Conservation (phyloP, 2,113 vertebrate species). For the Erythrocercus mccallii region DNA sequence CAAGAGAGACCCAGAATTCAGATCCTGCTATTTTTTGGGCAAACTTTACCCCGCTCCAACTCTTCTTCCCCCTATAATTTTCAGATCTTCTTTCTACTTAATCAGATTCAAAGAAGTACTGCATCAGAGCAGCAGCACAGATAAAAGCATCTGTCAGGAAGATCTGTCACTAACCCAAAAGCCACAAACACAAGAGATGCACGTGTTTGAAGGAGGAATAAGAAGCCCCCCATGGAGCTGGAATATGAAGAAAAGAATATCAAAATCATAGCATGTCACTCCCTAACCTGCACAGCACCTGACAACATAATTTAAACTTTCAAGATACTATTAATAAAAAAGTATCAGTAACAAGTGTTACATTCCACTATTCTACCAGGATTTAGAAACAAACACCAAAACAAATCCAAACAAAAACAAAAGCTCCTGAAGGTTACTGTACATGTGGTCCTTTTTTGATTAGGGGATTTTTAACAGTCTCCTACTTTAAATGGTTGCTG, state of each 20-base stretch:
- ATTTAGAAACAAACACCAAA: not conserved
- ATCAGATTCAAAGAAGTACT: not conserved
- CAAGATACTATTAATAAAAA: not conserved
- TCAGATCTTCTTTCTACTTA: not conserved
- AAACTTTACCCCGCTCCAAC: not conserved
- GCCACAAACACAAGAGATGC: fast-evolving
- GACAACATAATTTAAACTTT: not conserved
- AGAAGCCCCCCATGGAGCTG: not conserved
- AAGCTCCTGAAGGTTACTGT: not conserved
- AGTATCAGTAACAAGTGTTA: not conserved
- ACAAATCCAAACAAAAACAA: not conserved
- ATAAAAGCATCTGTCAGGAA: not conserved
- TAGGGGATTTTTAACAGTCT: not conserved
- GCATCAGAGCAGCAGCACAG: not conserved
- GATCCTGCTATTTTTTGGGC: not conserved
- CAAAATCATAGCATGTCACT: not conserved
- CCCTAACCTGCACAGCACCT: not conserved
- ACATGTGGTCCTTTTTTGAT: not conserved
- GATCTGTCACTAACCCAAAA: not conserved
- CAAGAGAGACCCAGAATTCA: not conserved
- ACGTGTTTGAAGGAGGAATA: not conserved
- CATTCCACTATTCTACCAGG: not conserved
- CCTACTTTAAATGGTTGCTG: not conserved
- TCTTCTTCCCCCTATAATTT: not conserved
- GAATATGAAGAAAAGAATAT: not conserved